Evolutionary conservation across 2,888 invertebrate genomes (phyloP).

Genomic region (Pocota personata): DNA sequence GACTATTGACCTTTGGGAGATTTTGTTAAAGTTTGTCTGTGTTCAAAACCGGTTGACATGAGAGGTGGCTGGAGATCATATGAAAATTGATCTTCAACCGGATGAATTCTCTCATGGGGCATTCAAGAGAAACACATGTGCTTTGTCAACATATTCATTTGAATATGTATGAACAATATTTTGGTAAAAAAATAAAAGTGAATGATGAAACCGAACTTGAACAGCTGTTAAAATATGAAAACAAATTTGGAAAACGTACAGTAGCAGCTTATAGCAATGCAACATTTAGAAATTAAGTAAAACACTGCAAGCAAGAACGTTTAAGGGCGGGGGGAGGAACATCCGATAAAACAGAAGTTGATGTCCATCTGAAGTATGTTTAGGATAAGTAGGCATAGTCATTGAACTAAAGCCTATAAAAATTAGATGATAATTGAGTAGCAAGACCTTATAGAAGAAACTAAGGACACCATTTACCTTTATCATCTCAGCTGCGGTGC

Average conservation of each 20-base stretch:
- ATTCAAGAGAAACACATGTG: neutral
- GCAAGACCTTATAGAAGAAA: no score
- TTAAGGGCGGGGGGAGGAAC: no score
- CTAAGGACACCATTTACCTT: no score
- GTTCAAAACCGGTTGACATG: constrained; percentile 33
- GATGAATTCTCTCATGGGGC: neutral
- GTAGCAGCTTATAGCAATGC: neutral
- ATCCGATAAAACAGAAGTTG: no score
- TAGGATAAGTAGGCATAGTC: no score
- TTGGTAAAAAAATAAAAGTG: neutral
- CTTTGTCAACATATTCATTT: neutral
- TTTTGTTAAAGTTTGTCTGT: neutral
- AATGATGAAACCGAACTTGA: neutral
- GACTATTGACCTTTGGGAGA: constrained; percentile 29
- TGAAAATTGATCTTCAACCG: neutral
- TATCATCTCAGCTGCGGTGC: no score
- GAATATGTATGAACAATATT: neutral
- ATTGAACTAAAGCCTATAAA: no score
- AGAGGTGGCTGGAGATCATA: neutral
- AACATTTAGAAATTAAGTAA: neutral
- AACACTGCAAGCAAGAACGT: no score
- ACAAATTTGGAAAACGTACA: neutral
- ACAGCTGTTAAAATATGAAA: neutral
- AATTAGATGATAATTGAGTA: no score
- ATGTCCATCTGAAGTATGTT: no score